phyloP scores from a whole-genome alignment of 2,113 vertebrate genomes.

The Pygoscelis antarcticus region DNA sequence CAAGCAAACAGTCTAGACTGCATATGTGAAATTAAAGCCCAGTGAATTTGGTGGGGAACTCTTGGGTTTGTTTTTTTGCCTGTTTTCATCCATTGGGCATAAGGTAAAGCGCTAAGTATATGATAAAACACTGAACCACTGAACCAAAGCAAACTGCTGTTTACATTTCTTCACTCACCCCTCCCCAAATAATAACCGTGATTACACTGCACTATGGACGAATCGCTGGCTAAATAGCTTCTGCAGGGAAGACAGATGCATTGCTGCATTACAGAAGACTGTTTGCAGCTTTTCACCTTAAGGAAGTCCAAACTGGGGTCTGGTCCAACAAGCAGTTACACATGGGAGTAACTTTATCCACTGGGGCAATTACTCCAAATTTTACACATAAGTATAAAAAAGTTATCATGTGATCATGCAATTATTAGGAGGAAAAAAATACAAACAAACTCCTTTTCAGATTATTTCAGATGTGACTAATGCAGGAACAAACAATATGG shows the following conservation, averaged over 20 bases:
- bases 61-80: background rate
- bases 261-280: background rate
- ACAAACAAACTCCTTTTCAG: background rate
- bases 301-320: background rate
- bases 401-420: background rate
- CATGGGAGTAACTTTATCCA: background rate
- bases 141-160: background rate
- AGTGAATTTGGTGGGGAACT: background rate
- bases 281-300: background rate
- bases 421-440: background rate
- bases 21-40: background rate
- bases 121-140: background rate
- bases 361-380: background rate
- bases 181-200: background rate
- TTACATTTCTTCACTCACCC: background rate
- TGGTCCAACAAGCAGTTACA: background rate
- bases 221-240: background rate
- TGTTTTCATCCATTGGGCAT: background rate
- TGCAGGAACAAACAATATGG: background rate
- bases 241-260: background rate
- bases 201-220: background rate
- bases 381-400: background rate
- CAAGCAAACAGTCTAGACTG: background rate
- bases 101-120: background rate
- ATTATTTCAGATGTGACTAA: background rate